A percentile compares a stretch with the other conserved stretches of the same genome.
Evolutionary conservation across 35 echinoderm and acorn worm species (phyloP).

Genomic region (Apostichopus japonicus): DNA sequence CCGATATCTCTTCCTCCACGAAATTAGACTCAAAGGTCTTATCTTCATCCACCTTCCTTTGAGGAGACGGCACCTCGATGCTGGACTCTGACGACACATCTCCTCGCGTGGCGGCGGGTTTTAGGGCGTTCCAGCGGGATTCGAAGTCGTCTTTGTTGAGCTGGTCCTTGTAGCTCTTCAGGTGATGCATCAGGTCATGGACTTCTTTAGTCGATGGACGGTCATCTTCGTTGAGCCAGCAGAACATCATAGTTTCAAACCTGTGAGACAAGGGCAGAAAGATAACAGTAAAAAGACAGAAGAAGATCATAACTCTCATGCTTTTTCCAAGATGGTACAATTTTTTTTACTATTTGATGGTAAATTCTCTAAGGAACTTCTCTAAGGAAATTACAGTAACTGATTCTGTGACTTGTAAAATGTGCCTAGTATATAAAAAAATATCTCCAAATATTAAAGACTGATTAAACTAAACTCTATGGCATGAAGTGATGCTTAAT

Average conservation of each 20-base stretch:
- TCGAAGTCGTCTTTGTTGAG: slow-evolving; percentile 85
- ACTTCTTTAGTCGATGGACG: slow-evolving; percentile 88
- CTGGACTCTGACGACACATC: slow-evolving; percentile 78
- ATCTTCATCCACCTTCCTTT: slow-evolving; percentile 25
- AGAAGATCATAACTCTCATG: too few relatives aligned
- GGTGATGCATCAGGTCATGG: slow-evolving; percentile 71
- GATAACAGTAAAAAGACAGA: not conserved
- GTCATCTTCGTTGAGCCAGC: slow-evolving; percentile 78
- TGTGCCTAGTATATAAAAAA: too few relatives aligned
- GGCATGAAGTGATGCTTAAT: too few relatives aligned
- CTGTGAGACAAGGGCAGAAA: slow-evolving; percentile 13
- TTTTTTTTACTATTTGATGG: too few relatives aligned
- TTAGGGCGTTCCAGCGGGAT: slow-evolving; percentile 75
- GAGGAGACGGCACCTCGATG: slow-evolving; percentile 46
- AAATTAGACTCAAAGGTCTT: not conserved
- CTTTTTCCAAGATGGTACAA: too few relatives aligned
- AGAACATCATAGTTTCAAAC: slow-evolving; percentile 99
- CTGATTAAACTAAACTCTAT: too few relatives aligned
- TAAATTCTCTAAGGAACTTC: too few relatives aligned
- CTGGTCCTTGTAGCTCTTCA: slow-evolving; percentile 75
- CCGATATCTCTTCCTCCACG: slow-evolving; percentile 13
- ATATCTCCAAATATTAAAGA: too few relatives aligned
- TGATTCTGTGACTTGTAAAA: too few relatives aligned
- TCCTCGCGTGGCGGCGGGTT: slow-evolving; percentile 25
- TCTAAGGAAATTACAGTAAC: too few relatives aligned